Percentiles rank a stretch among this genome's conserved stretches.
phyloP scores from a whole-genome alignment of 1,140 invertebrate genomes.

The Drosophila saltans region DNA sequence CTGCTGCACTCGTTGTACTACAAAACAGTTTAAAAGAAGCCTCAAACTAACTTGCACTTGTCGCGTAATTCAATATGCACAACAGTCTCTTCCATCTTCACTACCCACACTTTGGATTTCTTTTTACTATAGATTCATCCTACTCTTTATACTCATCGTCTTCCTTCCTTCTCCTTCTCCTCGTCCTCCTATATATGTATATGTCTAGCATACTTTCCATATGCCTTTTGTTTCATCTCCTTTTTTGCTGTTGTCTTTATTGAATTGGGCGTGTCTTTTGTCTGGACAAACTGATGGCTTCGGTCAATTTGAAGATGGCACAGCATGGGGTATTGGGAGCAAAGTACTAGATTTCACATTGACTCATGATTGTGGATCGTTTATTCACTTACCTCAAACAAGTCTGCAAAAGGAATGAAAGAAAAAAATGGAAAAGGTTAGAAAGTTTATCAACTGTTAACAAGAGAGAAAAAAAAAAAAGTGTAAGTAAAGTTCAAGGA shows the following conservation, averaged over 20 bases:
- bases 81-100: conserved; percentile 39
- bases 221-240: conserved; percentile 47
- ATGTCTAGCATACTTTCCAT: conserved; percentile 27
- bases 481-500: background rate
- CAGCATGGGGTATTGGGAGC: background rate
- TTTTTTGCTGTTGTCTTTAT: conserved; percentile 35
- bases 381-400: conserved; percentile 52
- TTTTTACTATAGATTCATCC: conserved; percentile 9
- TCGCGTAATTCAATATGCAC: conserved; percentile 79
- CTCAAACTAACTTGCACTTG: conserved; percentile 77
- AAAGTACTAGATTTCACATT: conserved; percentile 26
- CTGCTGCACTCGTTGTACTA: conserved; percentile 28
- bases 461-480: background rate
- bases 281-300: conserved; percentile 41
- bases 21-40: conserved; percentile 74
- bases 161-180: background rate
- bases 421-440: conserved; percentile 7
- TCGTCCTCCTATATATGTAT: too few species aligned
- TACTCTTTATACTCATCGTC: background rate
- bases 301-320: conserved; percentile 18
- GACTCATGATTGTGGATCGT: conserved; percentile 50
- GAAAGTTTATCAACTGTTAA: conserved; percentile 2
- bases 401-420: conserved; percentile 6
- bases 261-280: conserved; percentile 12
- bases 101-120: conserved; percentile 33